Evolutionary conservation across 1,140 invertebrate genomes (phyloP).

Genomic region (Hyphantria cunea): DNA sequence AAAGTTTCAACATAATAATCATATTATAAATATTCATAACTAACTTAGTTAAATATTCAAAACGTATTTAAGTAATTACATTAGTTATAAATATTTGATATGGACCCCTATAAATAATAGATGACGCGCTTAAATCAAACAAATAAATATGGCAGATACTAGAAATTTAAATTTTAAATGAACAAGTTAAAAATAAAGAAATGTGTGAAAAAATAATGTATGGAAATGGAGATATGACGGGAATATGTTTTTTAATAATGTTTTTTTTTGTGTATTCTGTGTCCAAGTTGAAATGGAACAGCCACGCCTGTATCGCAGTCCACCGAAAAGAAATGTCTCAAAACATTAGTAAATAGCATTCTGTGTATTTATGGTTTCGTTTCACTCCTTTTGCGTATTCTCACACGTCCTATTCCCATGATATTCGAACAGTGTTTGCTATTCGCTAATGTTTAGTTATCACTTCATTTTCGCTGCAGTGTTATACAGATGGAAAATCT

Average conservation of each 20-base stretch:
- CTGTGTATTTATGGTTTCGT: not conserved
- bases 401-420: not conserved
- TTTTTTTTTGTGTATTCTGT: conserved; percentile 5
- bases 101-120: no score
- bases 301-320: not conserved
- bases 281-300: conserved; percentile 1
- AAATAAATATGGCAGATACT: no score
- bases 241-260: conserved; percentile 4
- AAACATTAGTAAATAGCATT: not conserved
- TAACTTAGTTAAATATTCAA: not conserved
- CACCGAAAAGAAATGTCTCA: not conserved
- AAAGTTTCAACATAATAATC: not conserved
- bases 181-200: no score
- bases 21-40: not conserved
- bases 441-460: not conserved
- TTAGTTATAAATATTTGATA: no score
- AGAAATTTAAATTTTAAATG: no score
- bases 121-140: no score
- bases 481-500: not conserved
- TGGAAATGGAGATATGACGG: not conserved
- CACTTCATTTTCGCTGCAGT: not conserved
- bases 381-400: not conserved
- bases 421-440: not conserved
- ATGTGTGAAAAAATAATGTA: no score
- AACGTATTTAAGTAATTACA: not conserved